phyloP scores from a whole-genome alignment of 2,888 invertebrate genomes.

The Drosophila sordidula region DNA sequence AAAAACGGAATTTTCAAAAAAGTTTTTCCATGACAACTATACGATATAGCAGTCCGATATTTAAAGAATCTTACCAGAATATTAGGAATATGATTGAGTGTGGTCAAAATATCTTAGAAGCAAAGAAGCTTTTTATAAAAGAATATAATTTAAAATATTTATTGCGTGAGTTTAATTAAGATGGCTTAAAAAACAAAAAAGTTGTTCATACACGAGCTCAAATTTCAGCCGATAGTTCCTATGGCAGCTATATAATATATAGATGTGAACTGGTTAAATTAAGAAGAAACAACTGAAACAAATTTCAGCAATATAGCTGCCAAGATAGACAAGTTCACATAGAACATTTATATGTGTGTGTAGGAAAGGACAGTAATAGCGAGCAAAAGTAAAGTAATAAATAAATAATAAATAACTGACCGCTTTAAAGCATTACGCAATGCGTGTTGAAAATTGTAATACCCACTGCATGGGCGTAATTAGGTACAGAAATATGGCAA shows the following conservation, averaged over 20 bases:
- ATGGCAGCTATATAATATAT: too few relatives aligned
- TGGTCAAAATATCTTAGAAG: too few relatives aligned
- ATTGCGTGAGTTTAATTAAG: neutral
- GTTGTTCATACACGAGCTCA: too few relatives aligned
- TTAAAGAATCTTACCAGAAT: too few relatives aligned
- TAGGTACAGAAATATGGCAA: neutral
- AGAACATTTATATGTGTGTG: neutral
- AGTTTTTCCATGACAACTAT: neutral
- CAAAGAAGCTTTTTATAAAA: too few relatives aligned
- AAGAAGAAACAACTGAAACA: neutral
- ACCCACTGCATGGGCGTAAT: neutral
- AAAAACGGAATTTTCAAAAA: neutral
- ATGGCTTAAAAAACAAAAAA: neutral
- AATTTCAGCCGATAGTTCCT: too few relatives aligned
- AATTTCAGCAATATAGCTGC: neutral
- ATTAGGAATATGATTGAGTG: too few relatives aligned
- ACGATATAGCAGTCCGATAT: neutral
- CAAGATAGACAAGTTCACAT: neutral
- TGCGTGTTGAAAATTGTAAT: too few relatives aligned
- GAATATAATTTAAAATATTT: too few relatives aligned
- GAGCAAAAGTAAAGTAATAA: neutral
- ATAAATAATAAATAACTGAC: neutral
- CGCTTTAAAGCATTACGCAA: too few relatives aligned
- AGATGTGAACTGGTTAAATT: too few relatives aligned
- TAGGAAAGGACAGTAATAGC: too few relatives aligned